phyloP scores from a whole-genome alignment of 2,797 vertebrate genomes.

The Cossypha dichroa region DNA sequence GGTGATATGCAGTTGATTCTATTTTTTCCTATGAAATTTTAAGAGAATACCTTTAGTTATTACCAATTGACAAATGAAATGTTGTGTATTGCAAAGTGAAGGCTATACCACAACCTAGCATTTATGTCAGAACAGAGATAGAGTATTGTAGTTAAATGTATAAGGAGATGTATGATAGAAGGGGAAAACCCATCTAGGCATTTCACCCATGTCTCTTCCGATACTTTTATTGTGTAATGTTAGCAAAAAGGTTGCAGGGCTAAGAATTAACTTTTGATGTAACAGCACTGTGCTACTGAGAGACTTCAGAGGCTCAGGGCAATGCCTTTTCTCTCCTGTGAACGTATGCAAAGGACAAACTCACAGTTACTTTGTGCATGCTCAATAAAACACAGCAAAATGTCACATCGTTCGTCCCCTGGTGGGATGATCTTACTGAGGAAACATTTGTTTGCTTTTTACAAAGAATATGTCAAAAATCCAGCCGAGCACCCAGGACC shows the following conservation, averaged over 20 bases:
- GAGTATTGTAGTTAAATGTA: conserved; percentile 55
- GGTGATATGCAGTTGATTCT: not conserved
- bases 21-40: conserved; percentile 1
- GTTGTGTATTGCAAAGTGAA: conserved; percentile 8
- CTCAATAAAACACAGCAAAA: not conserved
- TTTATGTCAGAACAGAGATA: conserved; percentile 33
- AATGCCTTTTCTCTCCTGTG: conserved; percentile 11
- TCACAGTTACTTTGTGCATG: not conserved
- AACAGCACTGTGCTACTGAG: conserved; percentile 16
- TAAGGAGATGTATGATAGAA: not conserved
- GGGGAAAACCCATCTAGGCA: not conserved
- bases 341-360: conserved; percentile 24
- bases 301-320: conserved; percentile 31
- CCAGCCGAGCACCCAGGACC: not conserved
- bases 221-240: not conserved
- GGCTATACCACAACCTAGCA: not conserved
- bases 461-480: not conserved
- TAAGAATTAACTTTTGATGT: conserved; percentile 52
- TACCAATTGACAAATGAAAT: conserved; percentile 28
- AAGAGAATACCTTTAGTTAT: not conserved
- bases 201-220: not conserved
- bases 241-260: conserved; percentile 2
- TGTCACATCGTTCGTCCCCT: not conserved
- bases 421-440: not conserved
- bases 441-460: not conserved